A percentile compares a stretch with the other conserved stretches of the same genome.
phyloP scores from a whole-genome alignment of 2,888 invertebrate genomes.

The Ochropacha duplaris region DNA sequence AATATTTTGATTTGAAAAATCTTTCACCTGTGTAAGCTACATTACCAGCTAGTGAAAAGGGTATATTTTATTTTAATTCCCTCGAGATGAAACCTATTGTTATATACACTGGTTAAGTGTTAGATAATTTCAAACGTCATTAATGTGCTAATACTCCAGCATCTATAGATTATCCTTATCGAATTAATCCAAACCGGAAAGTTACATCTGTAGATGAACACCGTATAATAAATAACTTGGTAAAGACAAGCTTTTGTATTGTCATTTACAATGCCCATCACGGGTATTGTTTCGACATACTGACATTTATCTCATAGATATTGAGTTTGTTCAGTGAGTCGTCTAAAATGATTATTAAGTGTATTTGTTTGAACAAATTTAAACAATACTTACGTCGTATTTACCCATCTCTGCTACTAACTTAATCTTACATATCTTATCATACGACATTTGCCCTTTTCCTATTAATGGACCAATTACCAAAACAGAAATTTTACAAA shows the following conservation, averaged over 20 bases:
- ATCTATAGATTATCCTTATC: background rate
- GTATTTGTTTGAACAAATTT: background rate
- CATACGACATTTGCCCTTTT: no score
- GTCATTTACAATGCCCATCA: background rate
- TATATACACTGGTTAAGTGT: no score
- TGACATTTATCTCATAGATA: background rate
- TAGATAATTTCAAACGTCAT: no score
- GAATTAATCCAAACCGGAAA: background rate
- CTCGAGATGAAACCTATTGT: no score
- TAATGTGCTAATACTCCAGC: background rate
- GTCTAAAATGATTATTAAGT: background rate
- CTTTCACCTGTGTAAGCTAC: no score
- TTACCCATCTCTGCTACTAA: background rate
- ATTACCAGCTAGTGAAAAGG: no score
- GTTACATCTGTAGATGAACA: background rate
- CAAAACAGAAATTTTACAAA: background rate
- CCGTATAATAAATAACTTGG: background rate
- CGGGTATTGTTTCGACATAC: background rate
- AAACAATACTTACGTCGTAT: background rate
- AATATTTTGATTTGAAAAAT: no score
- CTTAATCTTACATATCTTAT: background rate
- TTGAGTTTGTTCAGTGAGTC: background rate
- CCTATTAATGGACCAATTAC: no score
- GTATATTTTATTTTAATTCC: no score
- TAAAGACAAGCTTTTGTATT: background rate